phyloP scores from a whole-genome alignment of 2,888 invertebrate species.

The Drosophila multiciliata region DNA sequence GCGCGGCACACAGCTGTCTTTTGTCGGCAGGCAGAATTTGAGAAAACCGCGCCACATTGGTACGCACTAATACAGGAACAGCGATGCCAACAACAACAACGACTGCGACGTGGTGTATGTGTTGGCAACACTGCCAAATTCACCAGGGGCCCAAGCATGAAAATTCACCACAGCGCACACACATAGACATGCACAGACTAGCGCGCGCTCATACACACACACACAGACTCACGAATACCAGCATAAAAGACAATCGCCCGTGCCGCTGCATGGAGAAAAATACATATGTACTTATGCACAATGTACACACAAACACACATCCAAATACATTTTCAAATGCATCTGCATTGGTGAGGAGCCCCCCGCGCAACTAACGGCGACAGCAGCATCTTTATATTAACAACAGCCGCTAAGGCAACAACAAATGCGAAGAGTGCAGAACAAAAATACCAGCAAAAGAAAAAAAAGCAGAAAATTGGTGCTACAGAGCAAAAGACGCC shows the following conservation, averaged over 20 bases:
- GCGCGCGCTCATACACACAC: conserved; percentile 12
- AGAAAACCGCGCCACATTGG: conserved; percentile 66
- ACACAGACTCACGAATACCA: conserved; percentile 32
- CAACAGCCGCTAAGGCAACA: conserved; percentile 32
- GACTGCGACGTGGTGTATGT: conserved; percentile 44
- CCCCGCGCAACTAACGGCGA: conserved; percentile 34
- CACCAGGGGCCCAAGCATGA: conserved; percentile 45
- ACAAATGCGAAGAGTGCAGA: conserved; percentile 40
- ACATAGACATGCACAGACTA: conserved; percentile 4
- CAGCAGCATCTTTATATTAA: conserved; percentile 41
- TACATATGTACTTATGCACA: conserved; percentile 38
- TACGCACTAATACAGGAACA: conserved; percentile 48
- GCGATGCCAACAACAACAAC: conserved; percentile 29
- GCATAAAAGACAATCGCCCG: conserved; percentile 57
- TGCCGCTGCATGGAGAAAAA: conserved; percentile 75
- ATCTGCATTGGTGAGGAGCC: conserved; percentile 34
- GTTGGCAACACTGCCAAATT: conserved; percentile 58
- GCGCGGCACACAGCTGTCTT: conserved; percentile 75
- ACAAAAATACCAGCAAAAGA: conserved; percentile 4
- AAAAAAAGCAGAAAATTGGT: conserved; percentile 30
- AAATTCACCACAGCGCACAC: conserved; percentile 50
- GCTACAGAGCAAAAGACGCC: conserved; percentile 59
- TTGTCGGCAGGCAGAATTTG: conserved; percentile 36
- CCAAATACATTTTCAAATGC: conserved; percentile 31
- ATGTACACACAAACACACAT: conserved; percentile 32